phyloP scores from a whole-genome alignment of 2,797 vertebrate genomes.

The Toxotes lorentzi region DNA sequence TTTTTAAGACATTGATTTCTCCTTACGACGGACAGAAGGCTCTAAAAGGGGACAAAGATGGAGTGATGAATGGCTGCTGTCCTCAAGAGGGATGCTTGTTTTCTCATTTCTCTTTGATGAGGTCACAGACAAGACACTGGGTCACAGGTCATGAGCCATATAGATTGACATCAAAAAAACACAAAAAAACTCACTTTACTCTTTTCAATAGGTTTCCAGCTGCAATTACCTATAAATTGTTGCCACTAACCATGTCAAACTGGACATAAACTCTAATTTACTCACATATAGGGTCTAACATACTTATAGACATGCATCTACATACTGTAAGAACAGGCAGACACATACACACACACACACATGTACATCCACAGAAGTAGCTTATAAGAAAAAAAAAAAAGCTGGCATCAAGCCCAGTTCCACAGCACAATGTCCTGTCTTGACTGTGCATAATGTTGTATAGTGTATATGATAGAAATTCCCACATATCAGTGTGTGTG shows the following conservation, averaged over 20 bases:
- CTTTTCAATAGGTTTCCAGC: slow-evolving; percentile 75
- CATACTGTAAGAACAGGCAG: too few relatives aligned
- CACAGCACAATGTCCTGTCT: slow-evolving; percentile 33
- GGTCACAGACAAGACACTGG: slow-evolving; percentile 76
- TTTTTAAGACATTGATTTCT: slow-evolving; percentile 80
- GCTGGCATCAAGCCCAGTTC: slow-evolving; percentile 27
- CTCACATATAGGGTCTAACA: slow-evolving; percentile 51
- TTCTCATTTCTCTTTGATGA: slow-evolving; percentile 81
- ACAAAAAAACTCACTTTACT: slow-evolving; percentile 78
- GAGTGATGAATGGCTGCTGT: slow-evolving; percentile 81
- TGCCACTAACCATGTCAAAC: slow-evolving; percentile 65
- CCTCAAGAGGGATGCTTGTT: slow-evolving; percentile 80
- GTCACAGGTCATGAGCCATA: slow-evolving; percentile 72
- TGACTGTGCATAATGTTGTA: slow-evolving; percentile 43
- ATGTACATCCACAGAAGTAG: slow-evolving; percentile 1
- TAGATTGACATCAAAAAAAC: slow-evolving; percentile 76
- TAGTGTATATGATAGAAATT: slow-evolving; percentile 65
- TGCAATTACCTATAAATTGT: slow-evolving; percentile 78
- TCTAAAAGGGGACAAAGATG: slow-evolving; percentile 80
- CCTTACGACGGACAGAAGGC: slow-evolving; percentile 66
- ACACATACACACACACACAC: slow-evolving; percentile 9
- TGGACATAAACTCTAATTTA: slow-evolving; percentile 64
- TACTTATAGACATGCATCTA: neutral
- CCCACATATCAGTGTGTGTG: slow-evolving; percentile 50
- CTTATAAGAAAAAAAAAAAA: slow-evolving; percentile 23